phyloP scores from a whole-genome alignment of 2,797 vertebrate species.

The Gallirallus australis region DNA sequence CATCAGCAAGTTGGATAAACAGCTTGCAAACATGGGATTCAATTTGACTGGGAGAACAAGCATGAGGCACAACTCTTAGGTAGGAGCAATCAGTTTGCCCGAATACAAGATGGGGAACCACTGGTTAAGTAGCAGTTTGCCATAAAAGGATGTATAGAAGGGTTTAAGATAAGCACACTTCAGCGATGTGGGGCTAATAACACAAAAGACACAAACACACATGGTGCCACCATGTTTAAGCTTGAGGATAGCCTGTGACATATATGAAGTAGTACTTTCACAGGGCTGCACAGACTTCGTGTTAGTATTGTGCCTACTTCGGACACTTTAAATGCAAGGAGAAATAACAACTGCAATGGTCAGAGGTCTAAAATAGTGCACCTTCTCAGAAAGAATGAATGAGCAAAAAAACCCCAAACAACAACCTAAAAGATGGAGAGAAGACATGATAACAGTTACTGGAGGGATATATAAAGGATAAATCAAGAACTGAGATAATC shows the following conservation, averaged over 20 bases:
- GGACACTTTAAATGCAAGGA: background rate
- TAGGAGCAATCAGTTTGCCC: background rate
- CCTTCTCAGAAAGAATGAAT: background rate
- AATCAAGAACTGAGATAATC: background rate
- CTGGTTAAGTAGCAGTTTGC: background rate
- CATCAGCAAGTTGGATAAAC: background rate
- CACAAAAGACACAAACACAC: background rate
- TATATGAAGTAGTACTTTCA: background rate
- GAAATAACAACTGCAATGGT: background rate
- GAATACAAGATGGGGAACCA: background rate
- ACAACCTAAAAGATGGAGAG: too few relatives aligned
- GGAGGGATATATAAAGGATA: background rate
- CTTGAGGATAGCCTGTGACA: background rate
- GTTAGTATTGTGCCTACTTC: background rate
- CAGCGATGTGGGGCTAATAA: background rate
- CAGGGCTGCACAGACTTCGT: background rate
- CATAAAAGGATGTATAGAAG: background rate
- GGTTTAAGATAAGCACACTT: background rate
- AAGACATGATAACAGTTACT: background rate
- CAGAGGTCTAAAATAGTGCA: background rate
- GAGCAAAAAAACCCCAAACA: background rate
- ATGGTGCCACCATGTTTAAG: background rate
- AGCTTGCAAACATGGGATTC: background rate
- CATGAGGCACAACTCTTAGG: background rate
- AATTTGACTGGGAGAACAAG: background rate